Base-by-base conservation (phyloP, 37 sponge, comb jelly and placozoan species). In the Spongilla lacustris region DNA sequence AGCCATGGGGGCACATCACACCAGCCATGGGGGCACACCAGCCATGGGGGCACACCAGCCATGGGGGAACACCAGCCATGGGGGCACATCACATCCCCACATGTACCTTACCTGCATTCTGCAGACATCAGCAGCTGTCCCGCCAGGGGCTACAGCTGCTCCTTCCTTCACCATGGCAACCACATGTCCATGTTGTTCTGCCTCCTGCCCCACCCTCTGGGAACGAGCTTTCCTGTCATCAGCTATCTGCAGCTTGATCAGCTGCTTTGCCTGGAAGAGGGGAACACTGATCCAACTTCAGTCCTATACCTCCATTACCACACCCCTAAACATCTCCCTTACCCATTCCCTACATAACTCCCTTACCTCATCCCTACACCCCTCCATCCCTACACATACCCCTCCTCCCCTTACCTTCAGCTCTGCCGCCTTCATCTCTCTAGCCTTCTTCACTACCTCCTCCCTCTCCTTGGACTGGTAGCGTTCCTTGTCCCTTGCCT, bases 391-490 rank as follows among this genome's bases (percentile, higher is more conserved):
- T 5, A 66, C 36, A 30, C 21, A 26, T 38, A 24, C 68, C 6
- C 27, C 21, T 4, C 34, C 26, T 37, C 26, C 12, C 2, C 49
- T 12, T 25, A 83, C 83, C 83, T 73, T 78, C 11, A 66, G 68
- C 24, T 90, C 91, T 28, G 75, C 91, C 36, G 37, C 35, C 29
- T 67, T 80, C 77, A n/a, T 80, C 77, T 81, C 86, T 50, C 72
- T 80, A 2, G 81, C 77, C 33, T 75, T 90, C 86, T 33, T 81
- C 66, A 90, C 70, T 12, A 50, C 82, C 29, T 85, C 91, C 24
- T 85, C 77, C 28, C 91, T 85, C 82, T 81, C 85, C 72, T 85
- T 90, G 27, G 81, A 81, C 50, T 37, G 77, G 74, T 68, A 90
- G 32, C 71, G 37, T 58, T 90, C 77, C 82, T 90, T 90, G 21